Base-by-base conservation (phyloP, 2,113 vertebrate species). In the Siphamia tubifer region DNA sequence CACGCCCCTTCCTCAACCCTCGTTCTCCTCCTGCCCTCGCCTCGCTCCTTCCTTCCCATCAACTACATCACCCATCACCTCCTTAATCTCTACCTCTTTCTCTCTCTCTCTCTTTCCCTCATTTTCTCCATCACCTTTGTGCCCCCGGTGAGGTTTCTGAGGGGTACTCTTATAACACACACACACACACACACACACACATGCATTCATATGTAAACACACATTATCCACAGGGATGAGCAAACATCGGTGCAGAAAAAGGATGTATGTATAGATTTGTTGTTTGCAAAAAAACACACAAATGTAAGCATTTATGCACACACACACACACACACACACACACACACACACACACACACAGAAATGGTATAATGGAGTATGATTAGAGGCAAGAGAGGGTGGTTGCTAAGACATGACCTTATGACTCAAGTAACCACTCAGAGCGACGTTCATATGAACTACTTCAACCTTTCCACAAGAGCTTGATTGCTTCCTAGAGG, bases 401-500 rank as follows among this genome's bases (percentile, higher is more conserved):
- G 45, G 60, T 16, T 13, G 66, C 63, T 67, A 89, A 89, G 89
- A 89, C 83, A 82, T 77, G 77, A 86, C 85, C 89, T 55, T 62
- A 23, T 60, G 76, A 79, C 85, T 86, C 74, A 75, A 85, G 83
- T 68, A 89, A 82, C 75, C 83, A 85, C 85, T 89, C 70, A 55
- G 69, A 71, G 53, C 21, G 4, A 16, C 28, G 13, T 57, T 73
- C 77, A 0, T 10, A 28, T 68, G 75, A 86, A 72, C 80, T 76
- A 43, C 78, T 81, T 32, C 79, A 76, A 82, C 83, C 78, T 74
- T 56, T 73, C 62, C 69, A 85, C 72, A 77, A 90, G 87, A 69
- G 82, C 76, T 84, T 90, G 89, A 90, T 90, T 90, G 81, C 82
- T 60, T 87, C 77, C 78, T 76, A 68, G 58, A 87, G 79, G 72